Percentiles rank a stretch among this genome's conserved stretches.
phyloP scores from a whole-genome alignment of 2,888 invertebrate species.

The Tachina lurida region DNA sequence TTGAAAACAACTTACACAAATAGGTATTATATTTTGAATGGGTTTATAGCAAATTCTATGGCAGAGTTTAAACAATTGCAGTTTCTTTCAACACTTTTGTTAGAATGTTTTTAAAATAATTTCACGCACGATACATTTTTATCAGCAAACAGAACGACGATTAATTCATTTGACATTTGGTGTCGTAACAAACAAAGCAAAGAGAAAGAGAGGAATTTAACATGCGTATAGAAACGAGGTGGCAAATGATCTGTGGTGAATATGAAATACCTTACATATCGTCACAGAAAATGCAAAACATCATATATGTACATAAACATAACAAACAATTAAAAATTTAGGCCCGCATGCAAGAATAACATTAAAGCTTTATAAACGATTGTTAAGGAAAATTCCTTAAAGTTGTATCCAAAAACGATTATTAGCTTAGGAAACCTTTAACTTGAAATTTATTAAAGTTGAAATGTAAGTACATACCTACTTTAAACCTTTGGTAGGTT shows the following conservation, averaged over 20 bases:
- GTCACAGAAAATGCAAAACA: no score
- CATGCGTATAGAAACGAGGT: slow-evolving; percentile 38
- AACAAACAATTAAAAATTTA: no score
- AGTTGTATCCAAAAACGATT: no score
- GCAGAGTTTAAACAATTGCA: neutral
- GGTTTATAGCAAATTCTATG: neutral
- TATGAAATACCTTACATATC: slow-evolving; percentile 4
- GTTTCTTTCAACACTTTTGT: neutral
- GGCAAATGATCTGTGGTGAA: slow-evolving; percentile 61
- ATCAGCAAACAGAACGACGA: slow-evolving; percentile 51
- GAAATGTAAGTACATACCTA: no score
- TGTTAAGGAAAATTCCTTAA: no score
- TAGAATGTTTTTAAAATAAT: slow-evolving; percentile 10
- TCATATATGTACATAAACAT: no score
- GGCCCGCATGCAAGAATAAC: no score
- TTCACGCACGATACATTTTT: slow-evolving; percentile 47
- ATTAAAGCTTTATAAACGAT: no score
- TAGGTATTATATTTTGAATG: neutral
- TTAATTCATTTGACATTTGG: slow-evolving; percentile 62
- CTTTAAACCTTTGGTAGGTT: no score
- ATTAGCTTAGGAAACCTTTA: no score
- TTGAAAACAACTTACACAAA: slow-evolving; percentile 17
- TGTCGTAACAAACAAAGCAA: slow-evolving; percentile 52
- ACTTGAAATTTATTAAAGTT: no score
- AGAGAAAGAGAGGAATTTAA: slow-evolving; percentile 7